Percentiles rank a stretch among this genome's conserved stretches.
phyloP scores from a whole-genome alignment of 2,888 invertebrate genomes.

The Yponomeuta plumbellus region DNA sequence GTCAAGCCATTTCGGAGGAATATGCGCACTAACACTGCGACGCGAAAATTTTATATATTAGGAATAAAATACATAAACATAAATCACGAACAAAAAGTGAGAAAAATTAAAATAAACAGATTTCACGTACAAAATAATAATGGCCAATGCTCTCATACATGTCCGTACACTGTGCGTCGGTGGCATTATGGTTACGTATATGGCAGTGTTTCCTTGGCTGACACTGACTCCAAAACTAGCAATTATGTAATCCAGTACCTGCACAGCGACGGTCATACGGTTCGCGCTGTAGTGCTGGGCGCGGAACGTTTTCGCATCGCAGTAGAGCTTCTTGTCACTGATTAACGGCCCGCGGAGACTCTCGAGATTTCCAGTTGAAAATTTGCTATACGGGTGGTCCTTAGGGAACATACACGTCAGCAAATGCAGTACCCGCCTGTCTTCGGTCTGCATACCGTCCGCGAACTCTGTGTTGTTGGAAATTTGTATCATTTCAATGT shows the following conservation, averaged over 20 bases:
- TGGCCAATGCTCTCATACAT: too few relatives aligned
- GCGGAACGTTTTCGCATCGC: slow-evolving; percentile 83
- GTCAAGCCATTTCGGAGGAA: too few relatives aligned
- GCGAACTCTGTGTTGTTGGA: slow-evolving; percentile 83
- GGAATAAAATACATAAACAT: too few relatives aligned
- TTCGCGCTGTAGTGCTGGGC: slow-evolving; percentile 89
- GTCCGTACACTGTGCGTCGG: too few relatives aligned
- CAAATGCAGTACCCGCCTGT: slow-evolving; percentile 83
- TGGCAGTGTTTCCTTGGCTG: too few relatives aligned
- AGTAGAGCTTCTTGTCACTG: slow-evolving; percentile 81
- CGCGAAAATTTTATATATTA: too few relatives aligned
- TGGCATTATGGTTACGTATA: too few relatives aligned
- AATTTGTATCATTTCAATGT: neutral
- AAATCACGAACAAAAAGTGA: too few relatives aligned
- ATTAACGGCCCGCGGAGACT: slow-evolving; percentile 81
- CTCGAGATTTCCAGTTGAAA: slow-evolving; percentile 89
- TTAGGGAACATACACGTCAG: slow-evolving; percentile 80
- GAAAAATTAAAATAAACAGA: too few relatives aligned
- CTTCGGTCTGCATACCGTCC: slow-evolving; percentile 85
- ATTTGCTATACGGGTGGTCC: slow-evolving; percentile 84
- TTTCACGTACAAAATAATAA: too few relatives aligned
- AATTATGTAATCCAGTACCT: slow-evolving; percentile 70
- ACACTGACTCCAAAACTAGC: too few relatives aligned
- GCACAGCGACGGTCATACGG: slow-evolving; percentile 90
- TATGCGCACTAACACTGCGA: too few relatives aligned